Evolutionary conservation across 2,888 invertebrate genomes (phyloP), one percentile per base, ranked within the genome.

Genomic region (Drepanosiphum platanoidis): DNA sequence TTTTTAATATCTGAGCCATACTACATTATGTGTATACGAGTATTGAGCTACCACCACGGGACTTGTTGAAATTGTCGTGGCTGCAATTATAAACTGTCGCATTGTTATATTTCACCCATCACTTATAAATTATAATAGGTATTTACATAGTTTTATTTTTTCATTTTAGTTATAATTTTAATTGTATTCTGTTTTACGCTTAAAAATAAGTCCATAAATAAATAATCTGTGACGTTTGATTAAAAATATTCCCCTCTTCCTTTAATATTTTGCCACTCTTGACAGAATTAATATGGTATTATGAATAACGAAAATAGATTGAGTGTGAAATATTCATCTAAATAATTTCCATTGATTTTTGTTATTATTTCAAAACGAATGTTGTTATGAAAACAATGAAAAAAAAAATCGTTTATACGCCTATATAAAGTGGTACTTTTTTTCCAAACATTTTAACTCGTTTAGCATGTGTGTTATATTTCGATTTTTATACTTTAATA

Each of bases 121-220:
- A 79, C 64, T 79, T 79, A 66, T 79, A 79, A 79, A 66, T 66
- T 78, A 78, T 78, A 78, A 78, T 64, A 68, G 9, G 27, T 68
- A 34, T 46, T 79, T 34, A 46, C 30, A 11, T 34, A n/a, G 18
- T 78, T 30, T 46, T 42, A 52, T 75, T 78, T 79, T 52, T 46
- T 80, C 27, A 70, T 70, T 80, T 80, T 36, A 80, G 52, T n/a
- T n/a, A n/a, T n/a, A n/a, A n/a, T n/a, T n/a, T n/a, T 52, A 68
- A 79, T 8, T 66, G 18, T 30, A 32, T 68, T 18, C 46, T 52
- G 68, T 46, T 34, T 80, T 52, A 27, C 27, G 42, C 34, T 68
- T n/a, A 80, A 80, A 80, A 80, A 32, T 79, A 66, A 79, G 68
- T 80, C 34, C 46, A 52, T 46, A 80, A 80, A 80, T 80, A 80